Evolutionary conservation across 2,888 invertebrate genomes (phyloP).

Genomic region (Azorinus chamasolen): DNA sequence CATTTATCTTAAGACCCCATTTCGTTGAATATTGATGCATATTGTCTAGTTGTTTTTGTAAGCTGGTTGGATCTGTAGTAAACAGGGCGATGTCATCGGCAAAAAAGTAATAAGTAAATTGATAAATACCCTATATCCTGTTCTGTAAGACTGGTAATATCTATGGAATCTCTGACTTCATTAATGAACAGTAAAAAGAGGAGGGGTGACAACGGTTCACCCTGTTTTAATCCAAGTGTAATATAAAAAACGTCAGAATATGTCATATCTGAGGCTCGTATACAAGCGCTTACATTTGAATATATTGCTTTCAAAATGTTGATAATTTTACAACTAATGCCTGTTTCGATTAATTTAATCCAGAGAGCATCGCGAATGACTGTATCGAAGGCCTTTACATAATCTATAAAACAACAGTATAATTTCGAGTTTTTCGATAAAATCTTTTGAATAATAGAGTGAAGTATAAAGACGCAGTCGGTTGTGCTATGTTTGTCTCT

Average conservation of each 20-base stretch:
- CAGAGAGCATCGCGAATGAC: slow-evolving; percentile 26
- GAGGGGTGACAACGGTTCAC: slow-evolving; percentile 27
- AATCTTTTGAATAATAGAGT: slow-evolving; percentile 11
- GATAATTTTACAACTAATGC: slow-evolving; percentile 30
- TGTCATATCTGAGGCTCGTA: slow-evolving; percentile 6
- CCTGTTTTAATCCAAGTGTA: slow-evolving; percentile 28
- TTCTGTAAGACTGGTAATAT: slow-evolving; percentile 13
- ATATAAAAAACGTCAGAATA: slow-evolving; percentile 22
- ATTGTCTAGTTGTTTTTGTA: slow-evolving; percentile 17
- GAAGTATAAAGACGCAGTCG: slow-evolving; percentile 14
- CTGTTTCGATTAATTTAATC: slow-evolving; percentile 28
- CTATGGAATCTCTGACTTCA: slow-evolving; percentile 19
- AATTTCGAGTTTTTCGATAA: slow-evolving; percentile 9
- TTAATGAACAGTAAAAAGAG: slow-evolving; percentile 34
- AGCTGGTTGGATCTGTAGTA: slow-evolving; percentile 20
- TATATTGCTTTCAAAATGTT: slow-evolving; percentile 21
- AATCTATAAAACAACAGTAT: slow-evolving; percentile 16
- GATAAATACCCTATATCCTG: slow-evolving; percentile 22
- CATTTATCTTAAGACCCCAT: no score
- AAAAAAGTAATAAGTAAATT: slow-evolving; percentile 16
- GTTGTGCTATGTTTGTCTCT: slow-evolving; percentile 2
- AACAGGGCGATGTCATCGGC: slow-evolving; percentile 29
- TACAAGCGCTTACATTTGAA: slow-evolving; percentile 15
- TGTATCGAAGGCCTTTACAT: slow-evolving; percentile 30
- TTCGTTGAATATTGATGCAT: no score